These are phyloP conservation scores for Campoplex nolae DNA, from an alignment of 2,888 invertebrate genomes.

Conservation along the genomic window DNA sequence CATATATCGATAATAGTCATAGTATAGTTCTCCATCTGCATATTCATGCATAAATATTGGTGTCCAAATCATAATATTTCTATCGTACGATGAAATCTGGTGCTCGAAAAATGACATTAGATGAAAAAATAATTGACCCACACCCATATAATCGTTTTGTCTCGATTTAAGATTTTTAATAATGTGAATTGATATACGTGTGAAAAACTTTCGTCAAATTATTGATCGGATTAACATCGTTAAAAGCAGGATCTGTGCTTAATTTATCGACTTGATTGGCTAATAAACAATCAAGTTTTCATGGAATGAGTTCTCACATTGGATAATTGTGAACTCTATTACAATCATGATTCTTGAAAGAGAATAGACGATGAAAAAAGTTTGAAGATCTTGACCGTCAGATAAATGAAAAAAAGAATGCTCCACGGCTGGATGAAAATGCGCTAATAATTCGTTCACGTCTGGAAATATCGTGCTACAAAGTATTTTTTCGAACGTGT, in stretches of 20 bases:
- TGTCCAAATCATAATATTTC: not conserved
- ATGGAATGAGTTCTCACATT: not conserved
- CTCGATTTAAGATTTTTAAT: not conserved
- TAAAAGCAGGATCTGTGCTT: too few species aligned
- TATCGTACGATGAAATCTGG: not conserved
- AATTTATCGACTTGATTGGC: too few species aligned
- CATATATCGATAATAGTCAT: not conserved
- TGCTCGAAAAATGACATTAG: not conserved
- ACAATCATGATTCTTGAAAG: not conserved
- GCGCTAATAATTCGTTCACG: too few species aligned
- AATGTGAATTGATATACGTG: not conserved
- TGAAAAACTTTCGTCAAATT: conserved; percentile 50
- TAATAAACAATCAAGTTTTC: too few species aligned
- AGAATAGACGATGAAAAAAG: not conserved
- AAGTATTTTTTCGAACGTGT: too few species aligned
- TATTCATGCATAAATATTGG: not conserved
- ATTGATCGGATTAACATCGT: too few species aligned
- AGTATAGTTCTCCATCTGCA: not conserved
- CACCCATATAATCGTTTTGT: too few species aligned
- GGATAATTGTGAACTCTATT: not conserved
- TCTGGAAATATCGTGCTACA: too few species aligned
- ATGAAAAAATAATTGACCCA: not conserved
- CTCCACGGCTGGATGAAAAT: too few species aligned
- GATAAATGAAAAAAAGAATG: not conserved
- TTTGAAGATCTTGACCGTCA: conserved; percentile 8